Conservation (phyloP, 35 echinoderm and acorn worm genomes). For the Eucidaris tribuloides region DNA sequence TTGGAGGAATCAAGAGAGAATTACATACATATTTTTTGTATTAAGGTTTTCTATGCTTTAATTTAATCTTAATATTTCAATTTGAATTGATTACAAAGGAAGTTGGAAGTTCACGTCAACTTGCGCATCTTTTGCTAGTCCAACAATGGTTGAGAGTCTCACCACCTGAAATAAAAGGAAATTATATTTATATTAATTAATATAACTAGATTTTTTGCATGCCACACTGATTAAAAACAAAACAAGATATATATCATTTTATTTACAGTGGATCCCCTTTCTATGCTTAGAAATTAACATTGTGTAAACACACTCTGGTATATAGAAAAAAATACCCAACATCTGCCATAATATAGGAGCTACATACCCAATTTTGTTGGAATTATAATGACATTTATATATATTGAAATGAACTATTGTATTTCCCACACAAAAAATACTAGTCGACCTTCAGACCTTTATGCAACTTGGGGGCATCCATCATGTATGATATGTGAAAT, state of each 20-base stretch:
- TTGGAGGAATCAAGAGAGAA: too few relatives aligned
- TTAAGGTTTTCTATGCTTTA: too few relatives aligned
- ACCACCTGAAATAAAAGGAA: slow-evolving; percentile 73
- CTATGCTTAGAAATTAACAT: background rate
- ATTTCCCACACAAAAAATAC: too few relatives aligned
- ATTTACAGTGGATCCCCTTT: background rate
- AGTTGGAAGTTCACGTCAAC: slow-evolving; percentile 87
- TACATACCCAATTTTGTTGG: too few relatives aligned
- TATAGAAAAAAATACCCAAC: background rate
- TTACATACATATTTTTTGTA: too few relatives aligned
- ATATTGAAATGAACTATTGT: too few relatives aligned
- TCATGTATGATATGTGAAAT: too few relatives aligned
- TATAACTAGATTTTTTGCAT: background rate
- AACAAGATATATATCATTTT: background rate
- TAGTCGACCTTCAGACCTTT: too few relatives aligned
- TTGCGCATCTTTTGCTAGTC: slow-evolving; percentile 74
- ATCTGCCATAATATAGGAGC: background rate
- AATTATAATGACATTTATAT: too few relatives aligned
- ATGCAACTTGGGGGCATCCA: too few relatives aligned
- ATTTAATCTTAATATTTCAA: too few relatives aligned
- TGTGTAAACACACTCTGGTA: background rate
- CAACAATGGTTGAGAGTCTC: slow-evolving; percentile 78
- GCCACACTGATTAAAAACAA: background rate
- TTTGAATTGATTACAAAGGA: slow-evolving; percentile 79
- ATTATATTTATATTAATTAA: background rate